phyloP scores from a whole-genome alignment of 1,140 invertebrate genomes.

The Pseudomyrmex sp. region DNA sequence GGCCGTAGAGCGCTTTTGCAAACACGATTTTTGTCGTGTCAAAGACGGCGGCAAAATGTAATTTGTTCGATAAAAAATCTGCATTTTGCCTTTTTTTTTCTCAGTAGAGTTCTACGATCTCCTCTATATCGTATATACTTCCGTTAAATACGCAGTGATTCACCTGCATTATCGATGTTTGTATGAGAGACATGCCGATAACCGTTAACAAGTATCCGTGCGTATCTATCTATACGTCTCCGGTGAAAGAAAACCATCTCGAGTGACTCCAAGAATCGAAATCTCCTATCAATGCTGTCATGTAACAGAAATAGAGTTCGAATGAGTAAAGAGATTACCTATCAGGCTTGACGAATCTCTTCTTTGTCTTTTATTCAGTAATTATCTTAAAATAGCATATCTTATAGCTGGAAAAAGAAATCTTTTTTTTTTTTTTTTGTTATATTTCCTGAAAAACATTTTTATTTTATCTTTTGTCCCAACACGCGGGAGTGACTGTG shows the following conservation, averaged over 20 bases:
- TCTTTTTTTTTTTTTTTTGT: too few species aligned
- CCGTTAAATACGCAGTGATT: slow-evolving; percentile 17
- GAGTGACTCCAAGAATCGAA: slow-evolving; percentile 19
- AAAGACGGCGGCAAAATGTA: too few species aligned
- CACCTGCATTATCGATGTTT: slow-evolving; percentile 11
- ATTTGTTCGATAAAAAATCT: too few species aligned
- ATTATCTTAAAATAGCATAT: background rate
- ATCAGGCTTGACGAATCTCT: background rate
- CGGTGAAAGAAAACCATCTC: background rate
- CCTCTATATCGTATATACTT: background rate
- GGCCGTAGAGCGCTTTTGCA: background rate
- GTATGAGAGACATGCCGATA: background rate
- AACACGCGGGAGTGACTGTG: too few species aligned
- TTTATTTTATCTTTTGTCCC: too few species aligned
- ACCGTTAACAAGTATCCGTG: slow-evolving; percentile 17
- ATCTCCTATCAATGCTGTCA: slow-evolving; percentile 24
- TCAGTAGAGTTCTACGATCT: background rate
- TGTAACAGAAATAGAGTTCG: slow-evolving; percentile 32
- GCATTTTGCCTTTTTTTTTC: too few species aligned
- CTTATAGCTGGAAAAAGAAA: background rate
- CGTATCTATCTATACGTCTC: slow-evolving; percentile 15
- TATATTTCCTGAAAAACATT: too few species aligned
- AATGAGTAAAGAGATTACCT: background rate
- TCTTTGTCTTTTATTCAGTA: too few species aligned
- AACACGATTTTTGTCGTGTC: background rate